A percentile compares a stretch with the other conserved stretches of the same genome.
Evolutionary conservation across 1,140 invertebrate genomes (phyloP).

Genomic region (Procambarus clarkii): DNA sequence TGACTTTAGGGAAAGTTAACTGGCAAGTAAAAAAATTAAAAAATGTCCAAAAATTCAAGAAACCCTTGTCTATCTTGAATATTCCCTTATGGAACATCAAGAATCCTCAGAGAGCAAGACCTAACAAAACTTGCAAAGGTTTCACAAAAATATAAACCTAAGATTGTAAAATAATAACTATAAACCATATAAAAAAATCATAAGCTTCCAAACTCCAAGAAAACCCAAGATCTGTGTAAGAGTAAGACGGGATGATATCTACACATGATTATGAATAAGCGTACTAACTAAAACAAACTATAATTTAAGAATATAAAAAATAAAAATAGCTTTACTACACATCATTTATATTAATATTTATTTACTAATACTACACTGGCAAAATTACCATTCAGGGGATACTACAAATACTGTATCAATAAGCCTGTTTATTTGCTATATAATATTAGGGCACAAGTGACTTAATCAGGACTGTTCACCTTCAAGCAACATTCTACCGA

Average conservation of each 20-base stretch:
- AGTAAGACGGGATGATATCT: neutral
- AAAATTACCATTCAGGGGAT: neutral
- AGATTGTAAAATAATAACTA: constrained; percentile 32
- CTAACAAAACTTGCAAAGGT: constrained; percentile 53
- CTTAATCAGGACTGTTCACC: neutral
- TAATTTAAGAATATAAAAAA: neutral
- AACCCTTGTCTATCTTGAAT: constrained; percentile 31
- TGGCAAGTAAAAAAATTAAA: neutral
- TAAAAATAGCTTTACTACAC: neutral
- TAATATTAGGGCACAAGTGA: neutral
- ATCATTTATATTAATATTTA: neutral
- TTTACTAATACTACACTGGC: neutral
- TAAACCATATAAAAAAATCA: neutral
- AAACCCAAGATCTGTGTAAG: neutral
- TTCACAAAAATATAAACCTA: constrained; percentile 53
- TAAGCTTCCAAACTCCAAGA: neutral
- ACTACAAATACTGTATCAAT: neutral
- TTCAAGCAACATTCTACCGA: neutral
- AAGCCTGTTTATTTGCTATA: neutral
- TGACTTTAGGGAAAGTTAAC: neutral
- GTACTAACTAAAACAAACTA: neutral
- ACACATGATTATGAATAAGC: neutral
- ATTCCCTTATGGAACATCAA: constrained; percentile 31
- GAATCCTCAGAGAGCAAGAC: constrained; percentile 20
- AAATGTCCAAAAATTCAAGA: neutral